Evolutionary conservation across 1,140 invertebrate genomes (phyloP).

Genomic region (Ceratina japonica): DNA sequence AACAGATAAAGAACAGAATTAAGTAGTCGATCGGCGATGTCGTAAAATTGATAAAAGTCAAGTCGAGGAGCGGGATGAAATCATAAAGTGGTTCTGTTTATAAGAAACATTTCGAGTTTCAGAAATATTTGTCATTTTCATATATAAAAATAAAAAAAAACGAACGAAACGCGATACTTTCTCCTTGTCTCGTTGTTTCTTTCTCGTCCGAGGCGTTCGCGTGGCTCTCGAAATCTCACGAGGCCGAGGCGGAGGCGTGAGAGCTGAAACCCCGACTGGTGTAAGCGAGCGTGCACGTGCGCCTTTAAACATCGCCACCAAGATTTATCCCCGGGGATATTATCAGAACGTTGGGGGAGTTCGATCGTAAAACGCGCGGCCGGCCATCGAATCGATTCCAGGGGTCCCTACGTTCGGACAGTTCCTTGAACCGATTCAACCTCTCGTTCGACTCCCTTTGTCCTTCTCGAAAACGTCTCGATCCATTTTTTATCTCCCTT

Average conservation of each 20-base stretch:
- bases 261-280: constrained; percentile 24
- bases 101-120: too few relatives aligned
- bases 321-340: constrained; percentile 52
- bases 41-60: too few relatives aligned
- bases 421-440: constrained; percentile 12
- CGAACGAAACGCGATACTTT: not conserved
- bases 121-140: too few relatives aligned
- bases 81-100: too few relatives aligned
- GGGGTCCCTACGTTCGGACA: not conserved
- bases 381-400: constrained; percentile 10
- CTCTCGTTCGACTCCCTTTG: not conserved
- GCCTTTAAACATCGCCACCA: constrained; percentile 32
- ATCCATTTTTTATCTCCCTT: not conserved
- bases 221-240: constrained; percentile 60
- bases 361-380: constrained; percentile 42
- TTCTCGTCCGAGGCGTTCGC: constrained; percentile 35
- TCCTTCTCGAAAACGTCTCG: not conserved
- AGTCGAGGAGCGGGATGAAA: too few relatives aligned
- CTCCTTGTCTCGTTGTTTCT: constrained; percentile 20
- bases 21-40: too few relatives aligned
- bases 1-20: constrained; percentile 11
- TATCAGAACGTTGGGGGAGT: constrained; percentile 37
- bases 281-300: constrained; percentile 17
- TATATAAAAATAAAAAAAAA: too few relatives aligned
- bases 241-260: constrained; percentile 51